These are phyloP conservation scores for Aleiodes testaceus DNA, from an alignment of 2,888 invertebrate species.

Conservation along the genomic window DNA sequence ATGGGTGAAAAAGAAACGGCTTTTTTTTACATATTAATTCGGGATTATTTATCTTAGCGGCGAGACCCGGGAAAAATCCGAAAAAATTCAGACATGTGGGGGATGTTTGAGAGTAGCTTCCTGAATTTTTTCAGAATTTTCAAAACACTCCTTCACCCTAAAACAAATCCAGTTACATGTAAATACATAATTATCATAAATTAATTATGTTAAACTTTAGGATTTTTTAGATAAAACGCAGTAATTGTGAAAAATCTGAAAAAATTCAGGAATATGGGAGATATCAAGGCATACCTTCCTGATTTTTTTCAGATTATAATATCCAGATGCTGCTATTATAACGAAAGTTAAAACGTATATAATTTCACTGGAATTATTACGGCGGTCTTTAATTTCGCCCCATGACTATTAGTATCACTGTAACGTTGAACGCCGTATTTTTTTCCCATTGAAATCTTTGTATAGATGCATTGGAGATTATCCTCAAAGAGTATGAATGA, in stretches of 20 bases:
- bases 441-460: slow-evolving; percentile 14
- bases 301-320: slow-evolving; percentile 46
- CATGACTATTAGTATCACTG: slow-evolving; percentile 25
- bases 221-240: too few relatives aligned
- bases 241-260: too few relatives aligned
- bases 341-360: slow-evolving; percentile 20
- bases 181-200: too few relatives aligned
- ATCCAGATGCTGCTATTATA: slow-evolving; percentile 37
- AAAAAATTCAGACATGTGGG: neutral
- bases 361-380: slow-evolving; percentile 17
- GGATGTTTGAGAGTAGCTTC: too few relatives aligned
- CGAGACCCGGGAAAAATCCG: neutral
- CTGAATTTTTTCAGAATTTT: too few relatives aligned
- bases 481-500: slow-evolving; percentile 28
- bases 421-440: slow-evolving; percentile 33
- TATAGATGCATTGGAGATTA: slow-evolving; percentile 21
- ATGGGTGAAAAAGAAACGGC: neutral
- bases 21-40: neutral
- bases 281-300: neutral
- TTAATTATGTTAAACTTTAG: too few relatives aligned
- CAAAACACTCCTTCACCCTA: too few relatives aligned
- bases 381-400: slow-evolving; percentile 24
- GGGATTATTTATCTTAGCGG: neutral
- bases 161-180: too few relatives aligned
- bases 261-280: neutral